These are phyloP conservation scores for Chymomyza procnemis DNA, from an alignment of 2,888 invertebrate genomes.

Conservation along the genomic window DNA sequence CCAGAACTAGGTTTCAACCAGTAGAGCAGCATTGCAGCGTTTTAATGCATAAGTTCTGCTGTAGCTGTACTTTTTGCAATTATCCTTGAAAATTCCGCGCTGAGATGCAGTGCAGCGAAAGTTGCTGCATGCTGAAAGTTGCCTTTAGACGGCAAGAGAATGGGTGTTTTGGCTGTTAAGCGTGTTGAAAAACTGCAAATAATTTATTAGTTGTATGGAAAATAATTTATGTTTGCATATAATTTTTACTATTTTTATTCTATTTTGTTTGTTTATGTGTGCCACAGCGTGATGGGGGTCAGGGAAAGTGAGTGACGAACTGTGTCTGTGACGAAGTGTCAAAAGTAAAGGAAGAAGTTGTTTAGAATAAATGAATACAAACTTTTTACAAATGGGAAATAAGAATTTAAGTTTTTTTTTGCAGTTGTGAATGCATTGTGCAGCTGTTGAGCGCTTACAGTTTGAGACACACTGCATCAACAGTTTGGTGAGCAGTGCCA, in stretches of 20 bases:
- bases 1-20: background rate
- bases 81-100: conserved; percentile 61
- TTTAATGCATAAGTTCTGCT: conserved; percentile 49
- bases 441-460: background rate
- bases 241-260: conserved; percentile 4
- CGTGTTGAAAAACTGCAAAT: conserved; percentile 44
- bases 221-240: conserved; percentile 55
- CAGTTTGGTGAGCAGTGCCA: background rate
- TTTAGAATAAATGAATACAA: background rate
- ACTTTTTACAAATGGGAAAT: background rate
- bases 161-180: background rate
- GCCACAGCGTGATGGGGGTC: too few species aligned
- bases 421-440: background rate
- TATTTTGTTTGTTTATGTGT: background rate
- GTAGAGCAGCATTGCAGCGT: conserved; percentile 12
- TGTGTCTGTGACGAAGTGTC: background rate
- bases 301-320: background rate
- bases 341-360: background rate
- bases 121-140: conserved; percentile 45
- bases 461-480: too few species aligned
- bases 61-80: conserved; percentile 54
- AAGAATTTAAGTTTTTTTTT: background rate
- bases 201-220: conserved; percentile 66
- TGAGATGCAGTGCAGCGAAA: conserved; percentile 26
- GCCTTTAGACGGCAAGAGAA: conserved; percentile 39